These are phyloP conservation scores for Picathartes gymnocephalus DNA, from an alignment of 2,113 vertebrate genomes.

Conservation along the genomic window DNA sequence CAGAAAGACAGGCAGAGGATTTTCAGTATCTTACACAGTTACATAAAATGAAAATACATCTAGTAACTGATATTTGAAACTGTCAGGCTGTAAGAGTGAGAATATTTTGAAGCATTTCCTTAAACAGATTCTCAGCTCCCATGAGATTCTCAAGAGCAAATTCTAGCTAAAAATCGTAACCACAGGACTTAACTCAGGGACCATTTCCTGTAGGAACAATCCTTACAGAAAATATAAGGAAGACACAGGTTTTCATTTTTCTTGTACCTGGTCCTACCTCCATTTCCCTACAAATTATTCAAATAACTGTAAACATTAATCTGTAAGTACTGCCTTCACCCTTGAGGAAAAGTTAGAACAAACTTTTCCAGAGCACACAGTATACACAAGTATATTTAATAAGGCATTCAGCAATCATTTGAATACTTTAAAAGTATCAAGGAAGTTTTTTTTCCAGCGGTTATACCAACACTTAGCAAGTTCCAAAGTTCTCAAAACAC, in stretches of 20 bases:
- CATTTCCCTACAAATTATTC: background rate
- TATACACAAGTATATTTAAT: background rate
- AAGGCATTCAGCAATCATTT: background rate
- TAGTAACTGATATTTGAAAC: background rate
- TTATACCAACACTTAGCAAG: background rate
- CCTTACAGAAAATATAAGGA: background rate
- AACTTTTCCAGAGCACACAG: background rate
- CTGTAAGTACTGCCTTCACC: background rate
- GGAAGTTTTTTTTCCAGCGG: background rate
- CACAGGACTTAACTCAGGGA: background rate
- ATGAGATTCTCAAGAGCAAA: background rate
- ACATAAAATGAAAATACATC: background rate
- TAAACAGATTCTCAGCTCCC: slow-evolving; percentile 4
- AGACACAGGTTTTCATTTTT: background rate
- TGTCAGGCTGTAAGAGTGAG: background rate
- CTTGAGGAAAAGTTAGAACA: background rate
- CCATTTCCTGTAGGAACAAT: background rate
- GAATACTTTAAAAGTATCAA: background rate
- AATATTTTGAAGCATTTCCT: slow-evolving; percentile 18
- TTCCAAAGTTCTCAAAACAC: background rate
- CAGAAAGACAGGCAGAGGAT: background rate
- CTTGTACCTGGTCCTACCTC: background rate
- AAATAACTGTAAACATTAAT: background rate
- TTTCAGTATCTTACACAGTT: background rate
- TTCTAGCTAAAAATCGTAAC: background rate